Percentiles rank a stretch among this genome's conserved stretches.
Conservation (phyloP, 2,888 invertebrate species). For the Phrixothrix hirtus region DNA sequence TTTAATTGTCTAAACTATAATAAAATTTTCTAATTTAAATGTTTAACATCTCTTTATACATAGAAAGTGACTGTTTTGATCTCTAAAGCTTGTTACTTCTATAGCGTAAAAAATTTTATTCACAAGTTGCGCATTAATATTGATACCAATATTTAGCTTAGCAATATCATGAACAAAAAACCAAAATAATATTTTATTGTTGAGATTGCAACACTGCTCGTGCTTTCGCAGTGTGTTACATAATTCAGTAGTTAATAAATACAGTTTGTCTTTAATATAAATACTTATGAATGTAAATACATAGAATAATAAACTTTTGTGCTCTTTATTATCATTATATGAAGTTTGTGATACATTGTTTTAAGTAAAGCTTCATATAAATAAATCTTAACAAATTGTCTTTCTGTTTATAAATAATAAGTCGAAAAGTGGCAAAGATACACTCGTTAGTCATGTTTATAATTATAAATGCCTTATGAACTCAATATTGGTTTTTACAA, state of each 20-base stretch:
- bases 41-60: neutral
- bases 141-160: slow-evolving; percentile 6
- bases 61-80: too few relatives aligned
- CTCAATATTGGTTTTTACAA: too few relatives aligned
- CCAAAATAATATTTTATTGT: slow-evolving; percentile 18
- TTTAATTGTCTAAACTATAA: slow-evolving; percentile 18
- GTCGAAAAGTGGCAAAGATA: neutral
- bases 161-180: slow-evolving; percentile 12
- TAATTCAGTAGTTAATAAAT: slow-evolving; percentile 39
- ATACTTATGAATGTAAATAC: slow-evolving; percentile 46
- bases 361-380: slow-evolving; percentile 14
- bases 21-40: neutral
- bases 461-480: too few relatives aligned
- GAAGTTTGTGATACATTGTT: slow-evolving; percentile 29
- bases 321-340: slow-evolving; percentile 37
- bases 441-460: neutral
- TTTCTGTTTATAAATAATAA: neutral
- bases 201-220: slow-evolving; percentile 37
- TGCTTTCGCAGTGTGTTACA: slow-evolving; percentile 43
- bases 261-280: slow-evolving; percentile 44
- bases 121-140: slow-evolving; percentile 3
- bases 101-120: slow-evolving; percentile 7
- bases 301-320: slow-evolving; percentile 44
- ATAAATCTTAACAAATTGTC: neutral
- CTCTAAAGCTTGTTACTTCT: neutral